phyloP scores from a whole-genome alignment of 1,140 invertebrate genomes.

The Notospermus geniculatus region DNA sequence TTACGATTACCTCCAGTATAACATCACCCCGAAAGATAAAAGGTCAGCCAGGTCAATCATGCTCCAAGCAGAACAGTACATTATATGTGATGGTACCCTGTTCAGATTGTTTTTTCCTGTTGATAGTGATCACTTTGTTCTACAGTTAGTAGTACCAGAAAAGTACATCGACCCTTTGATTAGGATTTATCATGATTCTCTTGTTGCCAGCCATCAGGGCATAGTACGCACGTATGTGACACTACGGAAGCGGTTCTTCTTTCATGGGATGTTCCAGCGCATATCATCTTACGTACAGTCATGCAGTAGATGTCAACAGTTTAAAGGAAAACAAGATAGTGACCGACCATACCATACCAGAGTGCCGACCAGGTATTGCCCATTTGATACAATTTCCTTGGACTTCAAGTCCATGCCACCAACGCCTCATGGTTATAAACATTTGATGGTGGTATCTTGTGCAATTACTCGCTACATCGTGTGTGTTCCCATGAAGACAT shows the following conservation, averaged over 20 bases:
- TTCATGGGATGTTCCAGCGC: no score
- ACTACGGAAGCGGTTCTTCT: background rate
- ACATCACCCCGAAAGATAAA: background rate
- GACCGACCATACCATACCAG: background rate
- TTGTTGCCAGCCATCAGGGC: background rate
- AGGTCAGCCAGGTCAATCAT: background rate
- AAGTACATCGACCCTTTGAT: background rate
- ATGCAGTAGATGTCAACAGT: no score
- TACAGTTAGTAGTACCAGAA: background rate
- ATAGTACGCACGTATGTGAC: background rate
- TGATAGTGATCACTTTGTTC: background rate
- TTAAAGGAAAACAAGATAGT: no score
- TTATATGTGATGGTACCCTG: background rate
- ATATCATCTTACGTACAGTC: no score
- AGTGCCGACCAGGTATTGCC: background rate
- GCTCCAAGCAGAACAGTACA: background rate
- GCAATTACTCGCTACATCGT: background rate
- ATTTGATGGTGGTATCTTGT: background rate
- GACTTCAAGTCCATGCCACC: background rate
- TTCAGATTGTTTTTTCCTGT: background rate
- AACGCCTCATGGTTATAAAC: background rate
- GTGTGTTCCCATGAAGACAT: background rate
- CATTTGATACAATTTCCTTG: background rate
- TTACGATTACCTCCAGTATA: background rate
- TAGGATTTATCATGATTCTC: background rate